Conservation (phyloP, 2,888 invertebrate species). For the Eupsilia transversa region DNA sequence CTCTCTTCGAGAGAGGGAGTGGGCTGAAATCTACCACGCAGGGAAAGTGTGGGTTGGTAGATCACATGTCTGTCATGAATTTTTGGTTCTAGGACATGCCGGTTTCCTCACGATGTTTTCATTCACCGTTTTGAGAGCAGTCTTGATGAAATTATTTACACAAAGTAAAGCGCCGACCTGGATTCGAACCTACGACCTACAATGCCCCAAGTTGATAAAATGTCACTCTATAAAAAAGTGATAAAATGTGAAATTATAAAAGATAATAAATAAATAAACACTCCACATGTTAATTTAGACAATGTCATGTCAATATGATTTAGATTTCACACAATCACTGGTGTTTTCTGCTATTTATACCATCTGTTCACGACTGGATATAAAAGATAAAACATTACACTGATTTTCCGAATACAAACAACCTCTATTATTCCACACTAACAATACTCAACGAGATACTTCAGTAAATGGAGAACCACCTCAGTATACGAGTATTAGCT, state of each 20-base stretch:
- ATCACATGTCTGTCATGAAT: too few relatives aligned
- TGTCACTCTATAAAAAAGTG: background rate
- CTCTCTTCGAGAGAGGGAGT: background rate
- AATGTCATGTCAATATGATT: background rate
- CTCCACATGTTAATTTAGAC: background rate
- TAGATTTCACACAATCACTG: background rate
- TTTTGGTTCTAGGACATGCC: background rate
- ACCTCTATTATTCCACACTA: conserved; percentile 17
- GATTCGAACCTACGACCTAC: background rate
- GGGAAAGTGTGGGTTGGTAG: too few relatives aligned
- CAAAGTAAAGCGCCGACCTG: background rate
- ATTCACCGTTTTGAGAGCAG: background rate
- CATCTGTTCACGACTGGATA: background rate
- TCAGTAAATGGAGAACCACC: conserved; percentile 31
- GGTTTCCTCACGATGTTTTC: background rate
- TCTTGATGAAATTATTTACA: background rate
- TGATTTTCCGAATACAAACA: conserved; percentile 27
- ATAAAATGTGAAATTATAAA: background rate
- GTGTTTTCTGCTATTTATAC: background rate
- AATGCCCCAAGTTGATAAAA: too few relatives aligned
- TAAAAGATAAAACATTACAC: background rate
- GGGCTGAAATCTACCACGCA: too few relatives aligned
- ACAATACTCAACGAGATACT: conserved; percentile 29
- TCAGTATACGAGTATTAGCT: conserved; percentile 23
- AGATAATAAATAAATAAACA: too few relatives aligned